phyloP scores from a whole-genome alignment of 2,113 vertebrate species.

The Tachuris rubrigastra region DNA sequence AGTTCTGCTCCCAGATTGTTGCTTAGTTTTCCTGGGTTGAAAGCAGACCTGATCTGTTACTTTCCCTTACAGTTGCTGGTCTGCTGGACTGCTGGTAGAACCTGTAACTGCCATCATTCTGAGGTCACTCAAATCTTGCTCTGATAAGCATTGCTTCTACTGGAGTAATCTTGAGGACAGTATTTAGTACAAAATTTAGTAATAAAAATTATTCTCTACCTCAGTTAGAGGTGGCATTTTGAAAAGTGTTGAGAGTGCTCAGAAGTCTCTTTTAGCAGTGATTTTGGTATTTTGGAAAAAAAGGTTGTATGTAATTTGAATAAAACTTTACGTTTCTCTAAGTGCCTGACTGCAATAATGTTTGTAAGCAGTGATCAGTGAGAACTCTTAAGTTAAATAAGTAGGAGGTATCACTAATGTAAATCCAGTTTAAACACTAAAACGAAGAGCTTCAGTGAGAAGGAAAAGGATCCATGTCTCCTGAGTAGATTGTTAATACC shows the following conservation, averaged over 20 bases:
- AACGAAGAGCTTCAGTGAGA: background rate
- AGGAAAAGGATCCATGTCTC: background rate
- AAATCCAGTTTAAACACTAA: background rate
- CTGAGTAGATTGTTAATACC: background rate
- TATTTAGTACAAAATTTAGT: background rate
- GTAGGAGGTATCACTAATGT: background rate
- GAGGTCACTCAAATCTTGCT: background rate
- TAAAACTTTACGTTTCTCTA: background rate
- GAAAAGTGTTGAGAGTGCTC: background rate
- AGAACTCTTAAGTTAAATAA: background rate
- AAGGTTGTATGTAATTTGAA: background rate
- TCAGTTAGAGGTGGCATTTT: background rate
- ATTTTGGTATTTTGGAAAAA: background rate
- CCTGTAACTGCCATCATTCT: background rate
- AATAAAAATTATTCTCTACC: background rate
- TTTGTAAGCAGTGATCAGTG: background rate
- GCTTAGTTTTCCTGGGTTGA: background rate
- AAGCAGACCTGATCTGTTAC: background rate
- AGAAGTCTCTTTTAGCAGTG: background rate
- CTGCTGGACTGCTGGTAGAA: background rate
- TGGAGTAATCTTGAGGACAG: background rate
- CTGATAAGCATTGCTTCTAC: background rate
- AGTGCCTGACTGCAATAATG: background rate
- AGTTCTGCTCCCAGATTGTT: background rate
- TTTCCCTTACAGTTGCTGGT: background rate